phyloP scores from a whole-genome alignment of 2,888 invertebrate genomes.

The Ditula angustiorana region DNA sequence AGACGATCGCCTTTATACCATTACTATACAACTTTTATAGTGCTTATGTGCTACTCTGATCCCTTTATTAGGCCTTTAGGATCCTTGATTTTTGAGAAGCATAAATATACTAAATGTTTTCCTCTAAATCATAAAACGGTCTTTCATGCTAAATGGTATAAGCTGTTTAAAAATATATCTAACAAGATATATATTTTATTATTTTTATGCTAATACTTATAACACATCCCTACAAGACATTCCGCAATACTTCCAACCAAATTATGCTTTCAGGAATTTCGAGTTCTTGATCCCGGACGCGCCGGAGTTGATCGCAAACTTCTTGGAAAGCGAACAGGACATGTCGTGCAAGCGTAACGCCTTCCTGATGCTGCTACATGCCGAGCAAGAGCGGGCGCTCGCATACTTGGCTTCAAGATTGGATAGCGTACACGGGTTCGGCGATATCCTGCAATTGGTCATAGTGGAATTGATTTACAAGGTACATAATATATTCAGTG shows the following conservation, averaged over 20 bases:
- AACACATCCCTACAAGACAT: no score
- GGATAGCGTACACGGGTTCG: slow-evolving; percentile 97
- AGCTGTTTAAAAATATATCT: no score
- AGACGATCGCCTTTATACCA: no score
- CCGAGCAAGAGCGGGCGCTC: slow-evolving; percentile 97
- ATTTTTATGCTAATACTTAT: no score
- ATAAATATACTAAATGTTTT: no score
- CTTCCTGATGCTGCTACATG: slow-evolving; percentile 99
- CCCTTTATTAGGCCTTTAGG: neutral
- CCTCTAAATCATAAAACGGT: no score
- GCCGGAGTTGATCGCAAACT: slow-evolving; percentile 97
- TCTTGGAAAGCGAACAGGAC: slow-evolving; percentile 98
- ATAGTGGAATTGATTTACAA: slow-evolving; percentile 99
- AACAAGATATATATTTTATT: no score
- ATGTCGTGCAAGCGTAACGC: slow-evolving; percentile 99
- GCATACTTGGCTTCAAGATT: slow-evolving; percentile 96
- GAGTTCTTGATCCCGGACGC: slow-evolving; percentile 99
- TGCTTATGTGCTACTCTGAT: no score
- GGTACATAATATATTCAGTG: slow-evolving; percentile 77
- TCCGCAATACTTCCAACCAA: neutral
- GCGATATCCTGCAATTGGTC: slow-evolving; percentile 98
- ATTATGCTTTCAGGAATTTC: slow-evolving; percentile 90
- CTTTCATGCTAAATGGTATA: no score
- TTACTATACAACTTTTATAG: no score
- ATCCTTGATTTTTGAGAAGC: no score